Evolutionary conservation across 2,113 vertebrate genomes (phyloP), one percentile per base, ranked within the genome.

Genomic region (Nicator chloris): DNA sequence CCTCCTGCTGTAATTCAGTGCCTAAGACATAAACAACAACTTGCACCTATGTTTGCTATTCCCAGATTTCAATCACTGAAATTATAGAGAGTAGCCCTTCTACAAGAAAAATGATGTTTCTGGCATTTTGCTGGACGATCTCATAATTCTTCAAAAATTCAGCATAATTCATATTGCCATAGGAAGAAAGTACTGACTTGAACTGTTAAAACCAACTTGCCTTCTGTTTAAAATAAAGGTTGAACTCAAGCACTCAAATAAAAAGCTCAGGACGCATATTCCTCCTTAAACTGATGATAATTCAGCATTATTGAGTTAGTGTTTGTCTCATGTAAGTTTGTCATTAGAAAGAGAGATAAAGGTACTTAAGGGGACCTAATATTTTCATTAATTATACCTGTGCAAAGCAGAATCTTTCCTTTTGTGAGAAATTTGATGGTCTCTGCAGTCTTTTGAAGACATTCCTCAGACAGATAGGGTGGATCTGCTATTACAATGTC

Each of bases 401-500:
- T 99, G 78, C 99, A 99, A 60, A 99, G 98, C 91, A 99, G 98
- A 92, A 99, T 98, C 97, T 99, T 99, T 78, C 97, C 98, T 96
- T 97, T 99, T 59, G 98, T 98, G 94, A 99, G 98, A 95, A 98
- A 98, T 86, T 97, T 98, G 91, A 99, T 88, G 11, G 99, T 99
- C 88, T 99, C 70, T 3, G 98, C 95, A 40, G 98, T 99, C 96
- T 99, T 99, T 60, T 97, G 95, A 88, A 99, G 98, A 95, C 99
- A 99, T 37, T 99, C 99, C 84, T 98, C 98, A 1, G 99, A 99
- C 47, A 99, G 97, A 79, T 99, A 99, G 1, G 99, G 99, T 11
- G 99, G 99, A 89, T 99, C 99, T 7, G 98, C 99, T 28, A 99
- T 59, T n/a, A 99, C 99, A 0, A 99, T 53, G 96, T 99, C 99